Percentiles rank a stretch among this genome's conserved stretches.
Conservation (phyloP, 2,888 invertebrate species). For the Dicroscelio sp. region DNA sequence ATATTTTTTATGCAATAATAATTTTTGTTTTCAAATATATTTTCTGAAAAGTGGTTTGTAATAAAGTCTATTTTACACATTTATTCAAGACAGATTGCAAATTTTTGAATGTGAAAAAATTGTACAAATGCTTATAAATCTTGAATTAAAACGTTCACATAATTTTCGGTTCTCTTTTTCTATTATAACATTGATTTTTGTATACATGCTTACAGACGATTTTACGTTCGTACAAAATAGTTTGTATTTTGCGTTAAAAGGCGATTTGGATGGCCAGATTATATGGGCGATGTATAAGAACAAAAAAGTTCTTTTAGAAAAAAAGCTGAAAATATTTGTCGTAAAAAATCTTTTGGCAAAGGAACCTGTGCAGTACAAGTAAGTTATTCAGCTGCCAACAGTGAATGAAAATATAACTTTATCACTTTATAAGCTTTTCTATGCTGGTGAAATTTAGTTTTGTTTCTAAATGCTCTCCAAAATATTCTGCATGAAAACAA, state of each 20-base stretch:
- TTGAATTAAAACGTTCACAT: background rate
- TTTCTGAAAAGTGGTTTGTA: background rate
- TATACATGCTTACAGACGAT: background rate
- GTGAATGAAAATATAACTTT: background rate
- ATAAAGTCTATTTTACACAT: background rate
- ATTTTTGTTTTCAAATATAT: too few species aligned
- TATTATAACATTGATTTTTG: background rate
- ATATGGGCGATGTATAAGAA: slow-evolving; percentile 1
- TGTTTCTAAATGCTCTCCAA: background rate
- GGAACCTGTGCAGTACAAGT: background rate
- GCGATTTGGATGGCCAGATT: slow-evolving; percentile 28
- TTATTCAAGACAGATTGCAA: background rate
- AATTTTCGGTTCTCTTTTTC: background rate
- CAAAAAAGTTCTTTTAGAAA: slow-evolving; percentile 33
- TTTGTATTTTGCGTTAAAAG: slow-evolving; percentile 7
- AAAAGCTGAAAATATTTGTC: background rate
- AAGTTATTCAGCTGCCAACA: slow-evolving; percentile 3
- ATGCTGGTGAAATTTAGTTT: background rate
- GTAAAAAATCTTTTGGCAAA: background rate
- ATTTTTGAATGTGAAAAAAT: background rate
- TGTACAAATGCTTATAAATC: background rate
- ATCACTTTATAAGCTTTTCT: background rate
- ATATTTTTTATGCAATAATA: too few species aligned
- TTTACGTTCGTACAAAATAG: background rate
- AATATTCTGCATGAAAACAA: background rate